These are phyloP conservation scores for Cryptophagus acutangulus DNA, from an alignment of 2,888 invertebrate species.

Conservation along the genomic window DNA sequence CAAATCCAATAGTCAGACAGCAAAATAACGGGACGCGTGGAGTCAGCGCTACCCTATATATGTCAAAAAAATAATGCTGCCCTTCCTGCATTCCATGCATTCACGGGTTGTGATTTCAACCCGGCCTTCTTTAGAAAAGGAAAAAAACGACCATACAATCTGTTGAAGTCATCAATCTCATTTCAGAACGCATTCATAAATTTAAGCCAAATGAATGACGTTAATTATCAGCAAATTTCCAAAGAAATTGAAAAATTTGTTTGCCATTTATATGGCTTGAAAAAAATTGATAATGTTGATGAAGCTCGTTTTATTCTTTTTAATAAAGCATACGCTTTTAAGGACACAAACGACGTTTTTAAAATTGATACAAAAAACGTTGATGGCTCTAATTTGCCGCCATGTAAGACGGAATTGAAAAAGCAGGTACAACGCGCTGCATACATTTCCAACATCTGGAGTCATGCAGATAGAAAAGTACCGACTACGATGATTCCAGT, in stretches of 20 bases:
- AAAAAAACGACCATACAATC: slow-evolving; percentile 14
- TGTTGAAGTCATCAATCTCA: slow-evolving; percentile 15
- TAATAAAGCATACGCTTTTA: slow-evolving; percentile 3
- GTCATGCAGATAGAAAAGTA: slow-evolving; percentile 10
- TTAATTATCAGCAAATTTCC: slow-evolving; percentile 1
- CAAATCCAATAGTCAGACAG: too few species aligned
- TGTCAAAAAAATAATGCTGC: too few species aligned
- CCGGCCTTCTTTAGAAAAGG: slow-evolving; percentile 18
- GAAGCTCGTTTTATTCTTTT: slow-evolving; percentile 17
- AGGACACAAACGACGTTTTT: slow-evolving; percentile 2
- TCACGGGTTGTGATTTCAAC: slow-evolving; percentile 25
- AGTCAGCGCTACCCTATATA: too few species aligned
- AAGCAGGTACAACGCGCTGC: slow-evolving; percentile 2
- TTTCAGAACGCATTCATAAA: slow-evolving; percentile 18
- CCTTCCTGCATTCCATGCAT: slow-evolving; percentile 23
- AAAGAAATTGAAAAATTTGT: slow-evolving; percentile 16
- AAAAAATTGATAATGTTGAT: slow-evolving; percentile 20
- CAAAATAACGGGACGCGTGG: too few species aligned
- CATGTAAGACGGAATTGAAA: slow-evolving; percentile 4
- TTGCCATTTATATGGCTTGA: slow-evolving; percentile 21
- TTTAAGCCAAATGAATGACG: slow-evolving; percentile 1
- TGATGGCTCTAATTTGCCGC: slow-evolving; percentile 8
- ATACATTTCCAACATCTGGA: slow-evolving; percentile 10
- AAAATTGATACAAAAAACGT: slow-evolving; percentile 15
- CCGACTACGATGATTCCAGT: too few species aligned